Base-by-base conservation (phyloP, 2,888 invertebrate genomes). In the Drosophila phalerata region DNA sequence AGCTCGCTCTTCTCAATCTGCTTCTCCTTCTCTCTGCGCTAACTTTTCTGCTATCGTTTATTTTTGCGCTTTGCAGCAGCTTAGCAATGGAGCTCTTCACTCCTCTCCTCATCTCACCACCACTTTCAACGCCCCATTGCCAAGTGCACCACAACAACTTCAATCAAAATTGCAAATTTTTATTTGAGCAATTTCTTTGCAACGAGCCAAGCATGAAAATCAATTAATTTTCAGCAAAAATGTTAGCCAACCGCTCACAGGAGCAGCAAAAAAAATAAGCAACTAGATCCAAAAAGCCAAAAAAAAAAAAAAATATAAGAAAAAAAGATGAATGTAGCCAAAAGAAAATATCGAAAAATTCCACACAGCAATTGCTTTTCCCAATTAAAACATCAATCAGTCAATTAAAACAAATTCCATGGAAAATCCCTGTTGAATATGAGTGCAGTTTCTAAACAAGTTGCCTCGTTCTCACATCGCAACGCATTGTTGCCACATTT, bases 331-430 rank as follows among this genome's bases (percentile, higher is more conserved):
- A 22, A 22, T 40, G 58, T 56, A 70, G 65, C 65, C 53, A 77
- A 64, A 75, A 69, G 63, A 60, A 67, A 63, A 65, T 73, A 81
- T 55, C 45, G 56, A 28, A 72, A 74, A 84, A 77, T 75, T 64
- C 58, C 52, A 72, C 52, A 69, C 43, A 70, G 86, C 71, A 78
- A 84, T 85, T 83, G 88, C 77, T 78, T 89, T 89, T 86, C 88
- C 85, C 86, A 90, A 90, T 90, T 91, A 90, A 90, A 90, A 90
- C 90, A 91, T 90, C 89, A 91, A 91, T 90, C 91, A 89, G 84
- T 85, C 85, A 89, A 89, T 85, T 85, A 85, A 85, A 85, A 85
- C 88, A 73, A 88, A 88, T 89, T 89, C 89, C 80, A 88, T 78
- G 76, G 66, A 80, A 85, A 88, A 80, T 86, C 88, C 82, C 68